Percentiles rank a stretch among this genome's conserved stretches.
These are phyloP conservation scores for Falco berigora DNA, from an alignment of 2,797 vertebrate species.

Conservation along the genomic window DNA sequence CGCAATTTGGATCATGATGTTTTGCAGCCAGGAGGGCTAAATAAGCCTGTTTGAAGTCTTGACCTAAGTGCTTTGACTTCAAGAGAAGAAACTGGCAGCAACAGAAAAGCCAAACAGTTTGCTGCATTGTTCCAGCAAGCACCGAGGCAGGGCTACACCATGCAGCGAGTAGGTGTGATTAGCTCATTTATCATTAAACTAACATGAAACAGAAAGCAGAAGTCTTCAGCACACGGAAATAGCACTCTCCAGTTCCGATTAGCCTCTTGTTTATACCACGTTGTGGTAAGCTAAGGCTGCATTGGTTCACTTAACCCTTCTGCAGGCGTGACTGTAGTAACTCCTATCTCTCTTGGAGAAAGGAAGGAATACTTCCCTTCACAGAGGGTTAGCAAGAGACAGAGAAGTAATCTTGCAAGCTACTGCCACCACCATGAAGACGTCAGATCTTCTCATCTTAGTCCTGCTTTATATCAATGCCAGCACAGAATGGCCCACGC, in stretches of 20 bases:
- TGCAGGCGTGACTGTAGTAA: background rate
- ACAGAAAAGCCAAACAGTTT: background rate
- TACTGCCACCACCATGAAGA: conserved; percentile 46
- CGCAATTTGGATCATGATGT: background rate
- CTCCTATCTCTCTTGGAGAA: background rate
- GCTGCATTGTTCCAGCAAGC: background rate
- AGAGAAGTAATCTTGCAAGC: background rate
- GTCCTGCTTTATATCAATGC: conserved; percentile 29
- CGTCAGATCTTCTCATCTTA: background rate
- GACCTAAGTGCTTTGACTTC: background rate
- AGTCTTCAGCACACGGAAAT: conserved; percentile 15
- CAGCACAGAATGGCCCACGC: conserved; percentile 65
- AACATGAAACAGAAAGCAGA: conserved; percentile 30
- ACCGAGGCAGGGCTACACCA: background rate
- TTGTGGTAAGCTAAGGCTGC: background rate
- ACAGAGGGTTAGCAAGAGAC: background rate
- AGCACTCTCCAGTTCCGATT: background rate
- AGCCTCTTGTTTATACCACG: background rate
- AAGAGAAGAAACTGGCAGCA: background rate
- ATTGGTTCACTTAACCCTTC: background rate
- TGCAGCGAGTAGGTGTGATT: background rate
- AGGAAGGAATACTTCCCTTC: conserved; percentile 48
- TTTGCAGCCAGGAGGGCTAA: background rate
- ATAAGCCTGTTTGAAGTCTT: background rate
- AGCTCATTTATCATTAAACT: conserved; percentile 27